phyloP scores from a whole-genome alignment of 2,113 vertebrate species.

The Stercorarius parasiticus region DNA sequence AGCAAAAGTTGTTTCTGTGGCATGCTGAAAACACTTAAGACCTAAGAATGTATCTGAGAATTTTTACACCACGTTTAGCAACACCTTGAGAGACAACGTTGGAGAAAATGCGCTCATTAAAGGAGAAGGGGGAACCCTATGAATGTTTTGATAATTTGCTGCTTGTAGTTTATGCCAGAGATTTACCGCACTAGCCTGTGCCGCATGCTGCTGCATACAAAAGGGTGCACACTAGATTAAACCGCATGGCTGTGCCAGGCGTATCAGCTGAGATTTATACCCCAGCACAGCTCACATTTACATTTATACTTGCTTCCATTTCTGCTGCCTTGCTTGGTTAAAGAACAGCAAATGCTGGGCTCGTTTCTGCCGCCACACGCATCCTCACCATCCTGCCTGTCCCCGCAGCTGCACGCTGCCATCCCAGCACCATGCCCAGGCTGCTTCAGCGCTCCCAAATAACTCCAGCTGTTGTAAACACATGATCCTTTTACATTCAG shows the following conservation, averaged over 20 bases:
- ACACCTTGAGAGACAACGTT: background rate
- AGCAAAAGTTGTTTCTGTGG: background rate
- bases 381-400: background rate
- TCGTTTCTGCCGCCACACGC: rapidly evolving
- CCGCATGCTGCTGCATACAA: background rate
- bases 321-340: background rate
- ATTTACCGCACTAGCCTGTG: background rate
- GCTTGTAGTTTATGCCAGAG: background rate
- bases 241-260: background rate
- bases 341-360: background rate
- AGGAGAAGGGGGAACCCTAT: background rate
- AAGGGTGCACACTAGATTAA: background rate
- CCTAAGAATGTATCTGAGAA: background rate
- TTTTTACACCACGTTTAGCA: background rate
- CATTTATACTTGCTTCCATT: background rate
- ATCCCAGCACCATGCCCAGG: constrained; percentile 1
- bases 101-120: rapidly evolving
- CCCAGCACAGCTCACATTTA: background rate
- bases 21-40: background rate
- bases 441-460: background rate
- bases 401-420: background rate
- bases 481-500: constrained; percentile 28
- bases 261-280: background rate
- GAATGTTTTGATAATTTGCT: background rate
- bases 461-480: constrained; percentile 34